These are phyloP conservation scores for Mormyrus hasselquistii DNA, from an alignment of 2,797 vertebrate species.

Conservation along the genomic window DNA sequence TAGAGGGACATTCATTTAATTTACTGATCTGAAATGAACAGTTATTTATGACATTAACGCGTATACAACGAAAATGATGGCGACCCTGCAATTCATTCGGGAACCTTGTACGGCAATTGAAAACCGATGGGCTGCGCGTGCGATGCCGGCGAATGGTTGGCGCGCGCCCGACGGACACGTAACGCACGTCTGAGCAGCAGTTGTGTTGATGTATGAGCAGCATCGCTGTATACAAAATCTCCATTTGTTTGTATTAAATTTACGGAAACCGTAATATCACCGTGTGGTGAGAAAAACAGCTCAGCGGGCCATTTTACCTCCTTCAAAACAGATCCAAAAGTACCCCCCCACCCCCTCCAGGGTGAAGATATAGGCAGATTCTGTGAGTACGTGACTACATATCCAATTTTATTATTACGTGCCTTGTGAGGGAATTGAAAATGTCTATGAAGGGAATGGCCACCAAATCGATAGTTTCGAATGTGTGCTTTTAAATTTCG, in stretches of 20 bases:
- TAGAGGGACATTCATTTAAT: neutral
- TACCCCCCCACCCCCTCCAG: neutral
- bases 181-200: neutral
- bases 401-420: neutral
- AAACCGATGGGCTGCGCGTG: neutral
- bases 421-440: neutral
- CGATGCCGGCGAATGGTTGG: neutral
- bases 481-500: neutral
- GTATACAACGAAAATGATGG: neutral
- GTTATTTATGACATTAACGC: neutral
- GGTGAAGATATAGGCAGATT: neutral
- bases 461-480: neutral
- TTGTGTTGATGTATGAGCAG: neutral
- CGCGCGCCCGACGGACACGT: neutral
- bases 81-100: neutral
- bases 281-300: neutral
- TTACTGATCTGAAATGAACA: neutral
- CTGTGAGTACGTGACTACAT: neutral
- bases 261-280: neutral
- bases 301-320: neutral
- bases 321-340: neutral
- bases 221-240: neutral
- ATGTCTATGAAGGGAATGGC: neutral
- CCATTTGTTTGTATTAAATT: neutral
- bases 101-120: neutral